A percentile compares a stretch with the other conserved stretches of the same genome.
These are phyloP conservation scores for Protodeltote pygarga DNA, from an alignment of 2,888 invertebrate species.

Conservation along the genomic window DNA sequence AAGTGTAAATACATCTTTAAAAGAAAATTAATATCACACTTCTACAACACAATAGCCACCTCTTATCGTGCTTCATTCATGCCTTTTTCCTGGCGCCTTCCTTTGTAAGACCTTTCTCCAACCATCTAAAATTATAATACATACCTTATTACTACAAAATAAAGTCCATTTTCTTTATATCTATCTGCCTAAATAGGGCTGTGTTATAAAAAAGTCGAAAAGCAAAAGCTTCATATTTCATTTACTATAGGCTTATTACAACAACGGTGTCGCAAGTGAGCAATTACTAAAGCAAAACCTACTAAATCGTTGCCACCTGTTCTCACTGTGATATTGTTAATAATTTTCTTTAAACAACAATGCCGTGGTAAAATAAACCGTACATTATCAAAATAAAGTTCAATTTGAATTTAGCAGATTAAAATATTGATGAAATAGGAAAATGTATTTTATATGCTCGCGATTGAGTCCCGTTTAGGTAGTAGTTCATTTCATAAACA, in stretches of 20 bases:
- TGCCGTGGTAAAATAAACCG: constrained; percentile 42
- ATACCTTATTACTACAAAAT: not conserved
- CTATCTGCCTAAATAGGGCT: not conserved
- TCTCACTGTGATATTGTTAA: constrained; percentile 73
- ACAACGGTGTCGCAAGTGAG: constrained; percentile 69
- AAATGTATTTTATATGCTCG: constrained; percentile 46
- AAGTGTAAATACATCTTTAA: not conserved
- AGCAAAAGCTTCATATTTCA: constrained; percentile 63
- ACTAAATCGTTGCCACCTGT: constrained; percentile 79
- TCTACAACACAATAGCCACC: constrained; percentile 40
- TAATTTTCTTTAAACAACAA: constrained; percentile 59
- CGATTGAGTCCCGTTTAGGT: constrained; percentile 51
- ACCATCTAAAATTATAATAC: constrained; percentile 16
- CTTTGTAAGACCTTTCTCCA: constrained; percentile 12
- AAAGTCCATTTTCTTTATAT: constrained; percentile 3
- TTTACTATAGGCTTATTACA: constrained; percentile 68
- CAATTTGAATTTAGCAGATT: constrained; percentile 37
- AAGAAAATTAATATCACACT: constrained; percentile 5
- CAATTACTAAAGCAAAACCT: constrained; percentile 79
- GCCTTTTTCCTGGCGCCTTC: constrained; percentile 9
- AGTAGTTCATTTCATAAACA: constrained; percentile 24
- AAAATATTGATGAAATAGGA: constrained; percentile 28
- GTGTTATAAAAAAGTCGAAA: constrained; percentile 14
- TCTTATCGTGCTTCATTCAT: constrained; percentile 52
- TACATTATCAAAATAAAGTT: constrained; percentile 36